Percentiles rank a stretch among this genome's conserved stretches.
These are phyloP conservation scores for Apus apus DNA, from an alignment of 2,113 vertebrate species.

Conservation along the genomic window DNA sequence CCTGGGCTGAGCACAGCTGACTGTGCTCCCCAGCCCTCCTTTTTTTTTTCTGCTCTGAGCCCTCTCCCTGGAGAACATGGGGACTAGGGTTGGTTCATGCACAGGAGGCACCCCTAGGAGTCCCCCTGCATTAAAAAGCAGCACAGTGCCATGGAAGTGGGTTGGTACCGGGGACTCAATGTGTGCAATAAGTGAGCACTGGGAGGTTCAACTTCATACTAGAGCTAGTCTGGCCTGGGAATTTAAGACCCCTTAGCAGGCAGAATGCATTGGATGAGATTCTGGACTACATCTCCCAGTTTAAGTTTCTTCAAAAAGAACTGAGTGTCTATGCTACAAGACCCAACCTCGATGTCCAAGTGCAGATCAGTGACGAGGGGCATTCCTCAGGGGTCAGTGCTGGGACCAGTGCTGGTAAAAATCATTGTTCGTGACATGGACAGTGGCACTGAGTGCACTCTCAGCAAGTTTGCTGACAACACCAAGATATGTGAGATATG, in stretches of 20 bases:
- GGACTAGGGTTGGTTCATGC: not conserved
- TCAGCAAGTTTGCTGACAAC: too few species aligned
- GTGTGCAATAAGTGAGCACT: not conserved
- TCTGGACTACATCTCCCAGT: not conserved
- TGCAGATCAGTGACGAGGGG: too few species aligned
- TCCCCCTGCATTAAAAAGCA: not conserved
- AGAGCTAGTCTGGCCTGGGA: not conserved
- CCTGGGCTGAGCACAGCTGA: not conserved
- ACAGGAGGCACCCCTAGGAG: not conserved
- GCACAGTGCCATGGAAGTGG: not conserved
- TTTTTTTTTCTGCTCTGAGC: not conserved
- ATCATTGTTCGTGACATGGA: too few species aligned
- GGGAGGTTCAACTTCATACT: not conserved
- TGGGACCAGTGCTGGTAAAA: too few species aligned
- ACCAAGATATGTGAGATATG: too few species aligned
- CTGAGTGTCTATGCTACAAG: not conserved
- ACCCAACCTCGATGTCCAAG: not conserved
- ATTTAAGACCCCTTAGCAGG: not conserved
- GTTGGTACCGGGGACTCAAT: not conserved
- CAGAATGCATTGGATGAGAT: not conserved
- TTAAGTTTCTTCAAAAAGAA: not conserved
- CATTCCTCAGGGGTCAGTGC: too few species aligned
- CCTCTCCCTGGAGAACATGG: not conserved
- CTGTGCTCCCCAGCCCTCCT: not conserved
- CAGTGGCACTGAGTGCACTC: too few species aligned